Evolutionary conservation across 2,797 vertebrate genomes (phyloP).

Genomic region (Micrastur ruficollis): DNA sequence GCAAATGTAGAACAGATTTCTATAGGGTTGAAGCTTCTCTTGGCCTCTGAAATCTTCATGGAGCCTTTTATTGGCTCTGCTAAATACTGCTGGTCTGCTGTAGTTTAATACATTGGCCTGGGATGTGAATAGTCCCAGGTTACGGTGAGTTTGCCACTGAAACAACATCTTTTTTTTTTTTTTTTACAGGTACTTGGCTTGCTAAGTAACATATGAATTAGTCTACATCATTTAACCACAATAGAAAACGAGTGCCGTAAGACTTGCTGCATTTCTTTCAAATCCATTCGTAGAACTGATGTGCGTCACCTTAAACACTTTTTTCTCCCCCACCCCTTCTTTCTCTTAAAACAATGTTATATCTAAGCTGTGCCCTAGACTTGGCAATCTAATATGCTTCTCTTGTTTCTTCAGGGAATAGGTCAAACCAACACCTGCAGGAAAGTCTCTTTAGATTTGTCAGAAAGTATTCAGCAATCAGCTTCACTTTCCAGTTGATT

Average conservation of each 20-base stretch:
- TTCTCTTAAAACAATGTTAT: neutral
- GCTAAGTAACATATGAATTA: neutral
- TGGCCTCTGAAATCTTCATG: neutral
- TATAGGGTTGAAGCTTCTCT: neutral
- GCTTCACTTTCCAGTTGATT: constrained; percentile 6
- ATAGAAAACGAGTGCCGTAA: neutral
- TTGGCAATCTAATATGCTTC: neutral
- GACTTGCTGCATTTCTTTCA: neutral
- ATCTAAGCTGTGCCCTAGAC: neutral
- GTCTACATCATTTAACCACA: neutral
- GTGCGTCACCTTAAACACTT: neutral
- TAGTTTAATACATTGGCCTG: neutral
- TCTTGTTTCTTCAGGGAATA: neutral
- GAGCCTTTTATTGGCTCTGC: neutral
- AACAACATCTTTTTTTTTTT: neutral
- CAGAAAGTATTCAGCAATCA: neutral
- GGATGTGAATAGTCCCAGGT: neutral
- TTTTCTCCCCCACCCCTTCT: neutral
- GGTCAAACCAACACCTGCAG: neutral
- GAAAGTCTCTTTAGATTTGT: neutral
- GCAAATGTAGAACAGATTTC: neutral
- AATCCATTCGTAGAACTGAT: neutral
- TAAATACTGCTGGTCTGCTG: neutral
- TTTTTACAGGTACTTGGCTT: neutral
- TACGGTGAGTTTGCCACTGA: neutral